Base-by-base conservation (phyloP, 2,797 vertebrate species). In the Lutjanus campechanus region DNA sequence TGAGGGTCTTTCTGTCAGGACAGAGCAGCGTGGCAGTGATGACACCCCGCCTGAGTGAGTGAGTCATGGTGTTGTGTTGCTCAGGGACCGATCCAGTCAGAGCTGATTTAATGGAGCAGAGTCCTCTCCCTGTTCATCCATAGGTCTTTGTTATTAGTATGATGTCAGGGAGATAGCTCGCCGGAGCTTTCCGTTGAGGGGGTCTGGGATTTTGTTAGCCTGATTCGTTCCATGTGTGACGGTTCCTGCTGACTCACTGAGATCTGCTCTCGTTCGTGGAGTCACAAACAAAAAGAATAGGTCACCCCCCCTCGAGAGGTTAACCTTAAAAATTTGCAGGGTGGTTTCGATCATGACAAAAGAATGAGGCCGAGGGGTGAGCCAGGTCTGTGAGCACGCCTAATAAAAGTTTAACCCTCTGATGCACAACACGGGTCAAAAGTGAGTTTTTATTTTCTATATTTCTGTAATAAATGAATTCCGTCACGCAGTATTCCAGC, bases 171-270 rank as follows among this genome's bases (percentile, higher is more conserved):
- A 78, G 84, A 86, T 65, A 62, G 82, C 86, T 77, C 22, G 44
- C 73, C 25, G 46, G 69, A 76, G 81, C 64, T 44, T 59, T 74
- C 59, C 25, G 43, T 22, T 1, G 54, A 61, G 50, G 63, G 71
- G 79, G 62, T 74, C 76, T 51, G 74, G 63, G 80, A 81, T 79
- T 85, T 59, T 62, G 53, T 72, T 50, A 0, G 65, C 58, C 56
- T 89, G 85, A 93, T 91, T 82, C 13, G 15, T 85, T 92, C 88
- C 89, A 89, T 89, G 89, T 92, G 91, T 65, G 74, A 68, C 20
- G 55, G 41, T 46, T 83, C 40, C 54, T 58, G 61, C 73, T 79
- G 76, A 81, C 79, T 25, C 76, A 68, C 64, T n/a, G 19, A 73
- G 61, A 69, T 59, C 58, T 72, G 61, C 59, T 79, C 51, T 75